These are phyloP conservation scores for Pomacea maculata DNA, from an alignment of 1,140 invertebrate genomes.

Conservation along the genomic window DNA sequence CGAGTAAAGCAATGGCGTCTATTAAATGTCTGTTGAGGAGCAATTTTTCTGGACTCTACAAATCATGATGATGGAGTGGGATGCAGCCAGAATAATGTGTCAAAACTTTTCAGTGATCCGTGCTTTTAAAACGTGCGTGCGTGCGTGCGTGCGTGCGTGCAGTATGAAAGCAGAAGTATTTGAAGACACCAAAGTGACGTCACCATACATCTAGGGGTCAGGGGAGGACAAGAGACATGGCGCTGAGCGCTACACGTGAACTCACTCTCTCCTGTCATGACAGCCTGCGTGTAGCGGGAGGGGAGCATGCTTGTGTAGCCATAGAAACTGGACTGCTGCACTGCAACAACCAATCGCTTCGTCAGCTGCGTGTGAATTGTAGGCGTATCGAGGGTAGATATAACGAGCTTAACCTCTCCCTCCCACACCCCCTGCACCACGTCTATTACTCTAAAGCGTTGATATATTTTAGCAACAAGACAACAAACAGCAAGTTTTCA, in stretches of 20 bases:
- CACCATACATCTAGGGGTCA: too few relatives aligned
- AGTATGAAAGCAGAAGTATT: too few relatives aligned
- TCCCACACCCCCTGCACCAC: too few relatives aligned
- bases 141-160: neutral
- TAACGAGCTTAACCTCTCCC: neutral
- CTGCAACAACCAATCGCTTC: slow-evolving; percentile 54
- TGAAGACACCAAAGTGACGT: neutral
- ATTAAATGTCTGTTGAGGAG: too few relatives aligned
- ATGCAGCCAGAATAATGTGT: too few relatives aligned
- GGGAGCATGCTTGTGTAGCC: slow-evolving; percentile 93
- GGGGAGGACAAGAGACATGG: too few relatives aligned
- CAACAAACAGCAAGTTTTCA: too few relatives aligned
- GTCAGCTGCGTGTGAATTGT: neutral
- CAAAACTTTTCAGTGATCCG: too few relatives aligned
- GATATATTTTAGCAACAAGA: neutral
- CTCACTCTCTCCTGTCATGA: slow-evolving; percentile 93
- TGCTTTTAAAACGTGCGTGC: neutral
- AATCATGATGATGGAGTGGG: too few relatives aligned
- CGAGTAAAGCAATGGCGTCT: neutral
- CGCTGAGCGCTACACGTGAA: neutral
- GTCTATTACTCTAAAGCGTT: too few relatives aligned
- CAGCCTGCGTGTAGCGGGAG: slow-evolving; percentile 87
- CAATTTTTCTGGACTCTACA: too few relatives aligned
- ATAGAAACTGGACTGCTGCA: slow-evolving; percentile 94
- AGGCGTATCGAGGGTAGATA: neutral